These are phyloP conservation scores for Drosophila merina DNA, from an alignment of 2,888 invertebrate genomes.

Conservation along the genomic window DNA sequence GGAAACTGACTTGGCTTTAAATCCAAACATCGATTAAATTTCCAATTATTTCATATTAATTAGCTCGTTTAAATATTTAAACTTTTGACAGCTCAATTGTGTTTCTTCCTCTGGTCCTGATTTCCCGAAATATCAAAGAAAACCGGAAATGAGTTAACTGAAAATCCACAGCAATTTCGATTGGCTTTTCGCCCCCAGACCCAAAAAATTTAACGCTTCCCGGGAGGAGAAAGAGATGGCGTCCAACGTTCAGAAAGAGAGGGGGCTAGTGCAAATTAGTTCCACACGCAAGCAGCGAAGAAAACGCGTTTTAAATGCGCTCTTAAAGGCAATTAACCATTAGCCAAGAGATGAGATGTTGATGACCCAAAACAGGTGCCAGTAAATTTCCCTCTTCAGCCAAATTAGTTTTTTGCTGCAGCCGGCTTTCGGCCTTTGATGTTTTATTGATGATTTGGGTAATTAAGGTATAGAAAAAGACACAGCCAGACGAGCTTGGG, in stretches of 20 bases:
- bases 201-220: background rate
- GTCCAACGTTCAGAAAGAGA: background rate
- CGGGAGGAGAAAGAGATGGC: background rate
- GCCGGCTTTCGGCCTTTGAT: constrained; percentile 57
- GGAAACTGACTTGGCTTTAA: background rate
- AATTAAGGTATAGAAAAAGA: constrained; percentile 50
- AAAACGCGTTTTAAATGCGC: constrained; percentile 74
- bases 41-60: constrained; percentile 24
- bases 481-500: background rate
- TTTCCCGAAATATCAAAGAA: background rate
- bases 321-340: constrained; percentile 58
- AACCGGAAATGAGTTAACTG: constrained; percentile 3
- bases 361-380: constrained; percentile 56
- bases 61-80: constrained; percentile 38
- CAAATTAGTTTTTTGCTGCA: constrained; percentile 24
- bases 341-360: constrained; percentile 32
- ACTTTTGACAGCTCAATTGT: constrained; percentile 3
- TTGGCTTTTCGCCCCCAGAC: background rate
- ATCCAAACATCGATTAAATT: constrained; percentile 7
- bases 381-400: constrained; percentile 29
- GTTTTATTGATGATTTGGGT: constrained; percentile 70
- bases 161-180: constrained; percentile 5
- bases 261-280: constrained; percentile 41
- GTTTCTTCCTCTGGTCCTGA: background rate
- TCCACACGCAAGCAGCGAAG: constrained; percentile 48